phyloP scores from a whole-genome alignment of 1,140 invertebrate genomes.

The Pinna nobilis region DNA sequence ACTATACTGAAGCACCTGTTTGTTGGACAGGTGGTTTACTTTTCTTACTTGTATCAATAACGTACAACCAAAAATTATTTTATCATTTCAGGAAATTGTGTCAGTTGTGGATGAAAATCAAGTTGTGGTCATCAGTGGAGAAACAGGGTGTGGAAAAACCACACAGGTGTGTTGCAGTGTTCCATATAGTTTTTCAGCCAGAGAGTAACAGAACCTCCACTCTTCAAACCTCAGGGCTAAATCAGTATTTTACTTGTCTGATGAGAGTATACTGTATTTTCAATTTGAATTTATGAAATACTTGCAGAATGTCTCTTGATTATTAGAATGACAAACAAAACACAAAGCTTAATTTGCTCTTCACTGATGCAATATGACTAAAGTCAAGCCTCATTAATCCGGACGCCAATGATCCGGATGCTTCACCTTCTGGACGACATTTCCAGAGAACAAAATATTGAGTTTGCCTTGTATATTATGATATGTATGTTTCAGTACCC shows the following conservation, averaged over 20 bases:
- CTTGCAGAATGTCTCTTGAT: neutral
- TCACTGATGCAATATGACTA: no score
- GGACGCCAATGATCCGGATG: no score
- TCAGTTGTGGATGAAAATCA: slow-evolving; percentile 59
- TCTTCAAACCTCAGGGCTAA: no score
- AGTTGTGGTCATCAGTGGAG: slow-evolving; percentile 72
- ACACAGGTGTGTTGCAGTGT: slow-evolving; percentile 76
- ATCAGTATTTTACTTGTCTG: neutral
- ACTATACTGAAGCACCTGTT: neutral
- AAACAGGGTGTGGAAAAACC: slow-evolving; percentile 75
- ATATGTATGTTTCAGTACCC: no score
- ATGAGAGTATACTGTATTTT: neutral
- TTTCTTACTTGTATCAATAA: no score
- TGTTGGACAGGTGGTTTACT: no score
- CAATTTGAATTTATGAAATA: neutral
- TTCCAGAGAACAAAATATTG: no score
- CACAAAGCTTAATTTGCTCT: no score
- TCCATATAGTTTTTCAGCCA: neutral
- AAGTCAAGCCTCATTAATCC: no score
- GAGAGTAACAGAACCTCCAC: neutral
- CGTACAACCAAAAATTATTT: neutral
- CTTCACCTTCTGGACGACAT: no score
- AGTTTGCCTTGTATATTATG: no score
- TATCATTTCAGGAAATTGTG: slow-evolving; percentile 64
- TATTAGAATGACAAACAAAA: no score